Percentiles rank a stretch among this genome's conserved stretches.
phyloP scores from a whole-genome alignment of 2,113 vertebrate genomes.

The Neoarius graeffei region DNA sequence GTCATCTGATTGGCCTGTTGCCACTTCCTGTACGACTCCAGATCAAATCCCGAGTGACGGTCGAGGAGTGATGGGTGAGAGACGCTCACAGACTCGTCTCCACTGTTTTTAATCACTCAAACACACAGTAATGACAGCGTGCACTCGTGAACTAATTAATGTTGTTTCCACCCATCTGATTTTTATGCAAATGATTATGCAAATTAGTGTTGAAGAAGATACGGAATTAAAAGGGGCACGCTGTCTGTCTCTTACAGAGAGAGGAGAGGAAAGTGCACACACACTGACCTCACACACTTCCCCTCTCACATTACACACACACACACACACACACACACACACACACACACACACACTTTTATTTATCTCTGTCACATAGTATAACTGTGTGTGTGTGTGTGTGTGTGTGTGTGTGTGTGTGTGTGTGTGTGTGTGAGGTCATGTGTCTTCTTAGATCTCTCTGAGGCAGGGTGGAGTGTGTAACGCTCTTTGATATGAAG shows the following conservation, averaged over 20 bases:
- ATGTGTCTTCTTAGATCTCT: not conserved
- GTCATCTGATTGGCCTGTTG: not conserved
- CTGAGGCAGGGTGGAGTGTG: conserved; percentile 10
- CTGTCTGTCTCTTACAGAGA: not conserved
- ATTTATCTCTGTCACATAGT: conserved; percentile 23
- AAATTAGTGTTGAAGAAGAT: not conserved
- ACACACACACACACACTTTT: conserved; percentile 9
- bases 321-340: conserved; percentile 1
- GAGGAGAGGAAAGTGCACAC: not conserved
- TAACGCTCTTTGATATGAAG: not conserved
- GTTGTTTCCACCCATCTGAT: not conserved
- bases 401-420: conserved; percentile 15
- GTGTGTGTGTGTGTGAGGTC: conserved; percentile 9
- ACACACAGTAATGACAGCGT: conserved; percentile 1
- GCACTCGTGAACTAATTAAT: conserved; percentile 13
- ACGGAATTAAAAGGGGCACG: not conserved
- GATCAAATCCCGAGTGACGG: not conserved
- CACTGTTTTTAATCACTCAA: not conserved
- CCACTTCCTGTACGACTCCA: not conserved
- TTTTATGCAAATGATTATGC: conserved; percentile 18
- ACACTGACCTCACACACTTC: conserved; percentile 5
- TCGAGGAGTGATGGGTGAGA: not conserved
- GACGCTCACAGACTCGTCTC: not conserved
- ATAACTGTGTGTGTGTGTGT: not conserved
- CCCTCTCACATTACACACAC: not conserved